Evolutionary conservation across 2,888 invertebrate genomes (phyloP).

Genomic region (Clunio marinus): DNA sequence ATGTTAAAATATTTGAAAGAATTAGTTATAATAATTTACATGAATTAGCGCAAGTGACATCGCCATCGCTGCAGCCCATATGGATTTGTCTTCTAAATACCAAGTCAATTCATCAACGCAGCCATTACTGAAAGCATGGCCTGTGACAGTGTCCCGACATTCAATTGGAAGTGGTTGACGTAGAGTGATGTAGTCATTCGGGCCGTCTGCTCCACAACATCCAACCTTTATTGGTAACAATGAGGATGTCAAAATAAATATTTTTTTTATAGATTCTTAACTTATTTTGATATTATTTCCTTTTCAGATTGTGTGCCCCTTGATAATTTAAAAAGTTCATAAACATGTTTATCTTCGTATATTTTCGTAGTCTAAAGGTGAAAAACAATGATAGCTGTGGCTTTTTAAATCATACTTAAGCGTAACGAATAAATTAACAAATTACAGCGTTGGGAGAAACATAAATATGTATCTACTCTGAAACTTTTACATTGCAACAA

Average conservation of each 20-base stretch:
- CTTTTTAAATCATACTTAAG: too few species aligned
- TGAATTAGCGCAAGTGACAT: slow-evolving; percentile 72
- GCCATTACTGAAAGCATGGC: slow-evolving; percentile 83
- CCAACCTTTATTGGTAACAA: slow-evolving; percentile 71
- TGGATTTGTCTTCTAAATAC: slow-evolving; percentile 77
- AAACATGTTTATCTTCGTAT: too few species aligned
- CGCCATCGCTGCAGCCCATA: slow-evolving; percentile 77
- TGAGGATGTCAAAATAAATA: too few species aligned
- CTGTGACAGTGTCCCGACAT: slow-evolving; percentile 82
- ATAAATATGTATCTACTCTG: too few species aligned
- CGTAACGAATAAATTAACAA: too few species aligned
- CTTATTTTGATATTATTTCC: background rate
- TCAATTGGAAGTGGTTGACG: slow-evolving; percentile 76
- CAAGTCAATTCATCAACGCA: slow-evolving; percentile 85
- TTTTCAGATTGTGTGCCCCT: too few species aligned
- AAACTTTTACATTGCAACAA: too few species aligned
- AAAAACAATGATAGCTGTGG: too few species aligned
- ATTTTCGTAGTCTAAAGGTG: too few species aligned
- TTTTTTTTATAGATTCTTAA: background rate
- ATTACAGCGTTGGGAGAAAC: too few species aligned
- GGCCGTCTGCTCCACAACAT: slow-evolving; percentile 85
- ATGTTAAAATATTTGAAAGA: background rate
- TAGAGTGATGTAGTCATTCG: slow-evolving; percentile 72
- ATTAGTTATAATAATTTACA: slow-evolving; percentile 62
- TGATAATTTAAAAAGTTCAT: too few species aligned